Conservation (phyloP, 2,888 invertebrate genomes). For the Euproctis similis region DNA sequence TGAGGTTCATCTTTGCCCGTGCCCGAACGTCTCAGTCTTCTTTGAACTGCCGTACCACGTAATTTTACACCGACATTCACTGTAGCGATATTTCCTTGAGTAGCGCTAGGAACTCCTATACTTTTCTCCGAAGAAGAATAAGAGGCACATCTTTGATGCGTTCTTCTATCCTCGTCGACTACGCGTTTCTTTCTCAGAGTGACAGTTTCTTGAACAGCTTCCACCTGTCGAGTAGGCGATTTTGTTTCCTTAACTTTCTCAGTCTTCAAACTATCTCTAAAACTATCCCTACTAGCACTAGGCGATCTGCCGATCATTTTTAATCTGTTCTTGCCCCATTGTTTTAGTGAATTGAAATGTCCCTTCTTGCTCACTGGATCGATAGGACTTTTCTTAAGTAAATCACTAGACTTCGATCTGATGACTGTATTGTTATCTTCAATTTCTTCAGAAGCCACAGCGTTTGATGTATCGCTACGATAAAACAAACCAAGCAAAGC, state of each 20-base stretch:
- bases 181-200: conserved; percentile 78
- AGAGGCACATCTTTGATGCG: conserved; percentile 86
- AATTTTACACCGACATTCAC: conserved; percentile 82
- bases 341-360: conserved; percentile 87
- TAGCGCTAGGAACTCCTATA: conserved; percentile 73
- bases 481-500: conserved; percentile 77
- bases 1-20: conserved; percentile 86
- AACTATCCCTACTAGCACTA: conserved; percentile 72
- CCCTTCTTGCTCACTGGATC: conserved; percentile 75
- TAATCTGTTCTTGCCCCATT: conserved; percentile 89
- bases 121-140: conserved; percentile 86
- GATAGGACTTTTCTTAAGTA: conserved; percentile 81
- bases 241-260: conserved; percentile 60
- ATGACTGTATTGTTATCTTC: conserved; percentile 72
- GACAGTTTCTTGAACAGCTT: conserved; percentile 81
- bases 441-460: conserved; percentile 70
- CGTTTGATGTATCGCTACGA: conserved; percentile 72
- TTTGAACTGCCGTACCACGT: conserved; percentile 83
- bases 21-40: conserved; percentile 80
- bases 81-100: conserved; percentile 68
- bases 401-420: conserved; percentile 85
- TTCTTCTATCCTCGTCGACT: conserved; percentile 78
- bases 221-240: conserved; percentile 62
- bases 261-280: conserved; percentile 52
- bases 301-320: conserved; percentile 81